phyloP scores from a whole-genome alignment of 2,113 vertebrate species.

The Cephalopholis sonnerati region DNA sequence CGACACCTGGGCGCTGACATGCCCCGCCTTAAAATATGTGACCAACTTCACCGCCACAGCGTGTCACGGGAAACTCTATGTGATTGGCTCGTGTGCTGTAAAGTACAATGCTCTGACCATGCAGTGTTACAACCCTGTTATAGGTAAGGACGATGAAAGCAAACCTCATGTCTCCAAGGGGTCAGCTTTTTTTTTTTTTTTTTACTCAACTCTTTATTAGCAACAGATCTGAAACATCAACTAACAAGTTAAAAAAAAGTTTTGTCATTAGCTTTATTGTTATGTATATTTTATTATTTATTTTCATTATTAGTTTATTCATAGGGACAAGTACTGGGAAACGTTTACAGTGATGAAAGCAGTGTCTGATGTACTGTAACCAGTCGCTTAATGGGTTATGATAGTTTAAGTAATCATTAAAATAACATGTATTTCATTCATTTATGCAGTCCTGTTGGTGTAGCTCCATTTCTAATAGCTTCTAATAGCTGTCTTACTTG shows the following conservation, averaged over 20 bases:
- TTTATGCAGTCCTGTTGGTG: not conserved
- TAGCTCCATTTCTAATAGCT: not conserved
- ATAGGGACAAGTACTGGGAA: no score
- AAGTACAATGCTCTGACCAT: slow-evolving; percentile 96
- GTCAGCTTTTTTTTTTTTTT: not conserved
- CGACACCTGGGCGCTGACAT: slow-evolving; percentile 88
- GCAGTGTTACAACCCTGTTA: slow-evolving; percentile 96
- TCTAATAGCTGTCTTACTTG: not conserved
- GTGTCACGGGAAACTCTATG: slow-evolving; percentile 92
- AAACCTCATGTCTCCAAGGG: not conserved
- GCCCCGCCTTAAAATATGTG: slow-evolving; percentile 92
- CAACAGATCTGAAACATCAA: no score
- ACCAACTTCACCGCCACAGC: slow-evolving; percentile 93
- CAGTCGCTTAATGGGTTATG: no score
- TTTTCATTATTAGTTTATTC: no score
- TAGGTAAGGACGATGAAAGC: slow-evolving; percentile 84
- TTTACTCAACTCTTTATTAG: not conserved
- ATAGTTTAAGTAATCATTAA: no score
- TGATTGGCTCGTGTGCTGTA: slow-evolving; percentile 95
- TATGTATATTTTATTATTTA: no score
- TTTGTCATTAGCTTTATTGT: no score
- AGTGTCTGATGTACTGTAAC: no score
- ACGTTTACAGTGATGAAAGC: no score
- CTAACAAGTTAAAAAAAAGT: no score
- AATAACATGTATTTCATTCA: not conserved